Evolutionary conservation across 2,797 vertebrate genomes (phyloP).

Genomic region (Graptemys geographica): DNA sequence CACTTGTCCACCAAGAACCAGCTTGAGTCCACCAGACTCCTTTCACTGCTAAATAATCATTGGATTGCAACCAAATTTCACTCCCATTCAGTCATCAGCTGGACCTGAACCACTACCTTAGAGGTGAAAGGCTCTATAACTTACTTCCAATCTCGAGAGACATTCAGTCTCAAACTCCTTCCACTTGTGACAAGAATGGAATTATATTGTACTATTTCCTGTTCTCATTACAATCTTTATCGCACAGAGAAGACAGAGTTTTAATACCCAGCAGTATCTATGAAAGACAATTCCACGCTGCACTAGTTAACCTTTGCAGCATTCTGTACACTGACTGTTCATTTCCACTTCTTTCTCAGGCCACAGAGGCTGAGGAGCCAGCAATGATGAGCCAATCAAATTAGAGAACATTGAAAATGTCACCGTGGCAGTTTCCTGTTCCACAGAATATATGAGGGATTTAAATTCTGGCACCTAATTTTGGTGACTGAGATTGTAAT

Average conservation of each 20-base stretch:
- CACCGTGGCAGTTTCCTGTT: not conserved
- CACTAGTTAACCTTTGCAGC: not conserved
- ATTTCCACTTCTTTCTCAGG: not conserved
- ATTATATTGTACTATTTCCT: constrained; percentile 9
- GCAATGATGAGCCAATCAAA: not conserved
- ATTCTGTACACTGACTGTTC: not conserved
- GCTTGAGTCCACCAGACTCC: not conserved
- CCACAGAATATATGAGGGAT: not conserved
- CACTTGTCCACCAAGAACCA: not conserved
- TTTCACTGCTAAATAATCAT: not conserved
- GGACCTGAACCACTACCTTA: constrained; percentile 10
- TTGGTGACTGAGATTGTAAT: not conserved
- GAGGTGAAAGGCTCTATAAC: not conserved
- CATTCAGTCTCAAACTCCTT: not conserved
- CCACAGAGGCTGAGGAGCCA: not conserved
- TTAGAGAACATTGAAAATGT: not conserved
- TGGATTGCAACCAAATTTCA: constrained; percentile 39
- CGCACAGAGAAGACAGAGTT: not conserved
- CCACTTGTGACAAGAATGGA: constrained; percentile 19
- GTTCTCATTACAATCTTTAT: not conserved
- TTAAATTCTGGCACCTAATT: not conserved
- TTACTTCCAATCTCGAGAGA: not conserved
- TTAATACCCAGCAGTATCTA: not conserved
- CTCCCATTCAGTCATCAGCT: not conserved
- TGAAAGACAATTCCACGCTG: not conserved